A percentile compares a stretch with the other conserved stretches of the same genome.
Evolutionary conservation across 2,888 invertebrate genomes (phyloP).

Genomic region (Tridacna gigas): DNA sequence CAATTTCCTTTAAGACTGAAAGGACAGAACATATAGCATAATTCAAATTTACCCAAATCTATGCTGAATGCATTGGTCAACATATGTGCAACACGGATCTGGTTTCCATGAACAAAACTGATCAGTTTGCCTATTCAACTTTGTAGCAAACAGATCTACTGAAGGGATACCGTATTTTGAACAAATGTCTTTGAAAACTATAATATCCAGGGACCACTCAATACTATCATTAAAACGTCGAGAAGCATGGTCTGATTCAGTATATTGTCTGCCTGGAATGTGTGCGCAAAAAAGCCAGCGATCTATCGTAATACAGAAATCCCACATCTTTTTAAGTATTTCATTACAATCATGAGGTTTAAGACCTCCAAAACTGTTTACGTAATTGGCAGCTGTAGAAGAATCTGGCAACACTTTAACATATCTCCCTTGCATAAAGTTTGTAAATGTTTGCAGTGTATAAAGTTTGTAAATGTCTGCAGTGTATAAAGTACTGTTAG

Average conservation of each 20-base stretch:
- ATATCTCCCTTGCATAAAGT: slow-evolving; percentile 2
- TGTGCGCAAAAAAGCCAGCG: slow-evolving; percentile 16
- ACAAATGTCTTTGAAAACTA: slow-evolving; percentile 28
- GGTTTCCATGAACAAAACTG: slow-evolving; percentile 14
- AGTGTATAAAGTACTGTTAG: too few species aligned
- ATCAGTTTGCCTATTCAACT: slow-evolving; percentile 29
- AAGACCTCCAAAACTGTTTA: slow-evolving; percentile 27
- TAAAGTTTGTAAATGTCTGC: too few species aligned
- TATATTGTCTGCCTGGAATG: slow-evolving; percentile 13
- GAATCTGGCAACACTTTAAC: slow-evolving; percentile 15
- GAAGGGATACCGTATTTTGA: slow-evolving; percentile 8
- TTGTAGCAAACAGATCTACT: slow-evolving; percentile 50
- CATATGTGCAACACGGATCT: slow-evolving; percentile 28
- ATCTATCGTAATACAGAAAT: slow-evolving; percentile 13
- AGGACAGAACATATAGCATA: slow-evolving; percentile 52
- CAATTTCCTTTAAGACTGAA: slow-evolving; percentile 57
- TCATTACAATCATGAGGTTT: slow-evolving; percentile 30
- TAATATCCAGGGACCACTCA: slow-evolving; percentile 28
- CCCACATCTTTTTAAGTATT: slow-evolving; percentile 38
- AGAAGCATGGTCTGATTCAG: slow-evolving; percentile 19
- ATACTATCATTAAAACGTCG: slow-evolving; percentile 42
- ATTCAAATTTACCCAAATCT: slow-evolving; percentile 26
- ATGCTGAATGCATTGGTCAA: slow-evolving; percentile 45
- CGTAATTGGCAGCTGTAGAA: slow-evolving; percentile 19
- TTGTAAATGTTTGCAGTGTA: slow-evolving; percentile 20